phyloP scores from a whole-genome alignment of 1,140 invertebrate genomes.

The Thaumatotibia leucotreta region DNA sequence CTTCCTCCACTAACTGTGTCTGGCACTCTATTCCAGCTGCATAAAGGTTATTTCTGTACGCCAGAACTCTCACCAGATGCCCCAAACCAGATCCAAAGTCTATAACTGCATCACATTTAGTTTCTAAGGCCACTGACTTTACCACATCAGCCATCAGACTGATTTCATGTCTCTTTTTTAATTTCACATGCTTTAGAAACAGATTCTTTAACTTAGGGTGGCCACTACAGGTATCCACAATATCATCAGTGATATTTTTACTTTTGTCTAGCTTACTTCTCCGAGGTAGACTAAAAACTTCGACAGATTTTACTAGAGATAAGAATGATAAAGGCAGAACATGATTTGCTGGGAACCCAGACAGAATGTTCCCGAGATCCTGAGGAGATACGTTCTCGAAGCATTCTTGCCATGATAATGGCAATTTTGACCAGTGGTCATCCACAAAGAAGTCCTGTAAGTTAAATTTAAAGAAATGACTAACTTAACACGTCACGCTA shows the following conservation, averaged over 20 bases:
- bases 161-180: constrained; percentile 93
- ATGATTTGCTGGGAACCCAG: constrained; percentile 44
- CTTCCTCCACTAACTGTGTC: constrained; percentile 76
- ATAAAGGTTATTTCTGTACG: constrained; percentile 83
- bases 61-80: constrained; percentile 86
- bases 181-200: constrained; percentile 88
- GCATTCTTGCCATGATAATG: constrained; percentile 75
- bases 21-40: constrained; percentile 88
- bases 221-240: constrained; percentile 28
- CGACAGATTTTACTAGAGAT: constrained; percentile 69
- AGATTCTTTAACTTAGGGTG: constrained; percentile 81
- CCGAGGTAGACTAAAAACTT: constrained; percentile 40
- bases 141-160: constrained; percentile 82
- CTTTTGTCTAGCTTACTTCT: neutral
- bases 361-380: constrained; percentile 76
- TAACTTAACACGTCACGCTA: too few species aligned
- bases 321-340: constrained; percentile 83
- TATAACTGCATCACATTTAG: constrained; percentile 80
- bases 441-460: constrained; percentile 83
- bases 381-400: constrained; percentile 76
- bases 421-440: constrained; percentile 83
- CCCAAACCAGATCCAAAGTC: constrained; percentile 92
- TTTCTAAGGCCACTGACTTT: constrained; percentile 67
- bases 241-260: neutral
- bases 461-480: neutral